Evolutionary conservation across 2,113 vertebrate species (phyloP), one percentile per base, ranked within the genome.

Genomic region (Brachyhypopomus gauderio): DNA sequence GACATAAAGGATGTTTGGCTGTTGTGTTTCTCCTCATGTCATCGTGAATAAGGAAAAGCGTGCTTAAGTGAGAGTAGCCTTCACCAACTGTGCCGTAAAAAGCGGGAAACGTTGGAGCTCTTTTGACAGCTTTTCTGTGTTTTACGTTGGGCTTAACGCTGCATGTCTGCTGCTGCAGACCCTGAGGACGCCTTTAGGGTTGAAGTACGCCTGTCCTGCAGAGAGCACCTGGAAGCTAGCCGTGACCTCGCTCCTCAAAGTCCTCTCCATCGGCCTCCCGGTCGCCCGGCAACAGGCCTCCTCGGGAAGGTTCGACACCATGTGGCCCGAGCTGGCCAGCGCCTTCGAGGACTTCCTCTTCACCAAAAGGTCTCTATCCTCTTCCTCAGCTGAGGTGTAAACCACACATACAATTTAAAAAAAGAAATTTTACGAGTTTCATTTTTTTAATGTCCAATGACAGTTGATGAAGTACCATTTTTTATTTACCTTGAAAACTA

Each of bases 291-390:
- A 99, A 88, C 98, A 99, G 72, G 95, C 96, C 67, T 95, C 96
- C 41, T 99, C 97, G 5, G 96, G 96, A 81, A 98, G 95, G 92
- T 99, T 99, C 84, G 96, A 98, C 87, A 95, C 93, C 77, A 99
- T 99, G 98, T 99, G 98, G 98, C 97, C 97, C 41, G 97, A 98
- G 87, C 88, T 98, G 87, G 97, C 97, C 7, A 95, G 92, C 56
- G 95, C 97, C 79, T 98, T 99, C 86, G 96, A 98, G 92, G 97
- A 99, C 87, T 99, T 99, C 88, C 94, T 99, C 76, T 99, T 99
- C 89, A 97, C 97, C 81, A 98, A 97, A 96, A 99, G 98, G 98
- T 99, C 89, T 84, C 41, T 72, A 5, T 5, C 25, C 89, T 84
- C 41, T 72, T 5, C 16, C 25, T 2, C 20, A 34, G 25, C 25